A percentile compares a stretch with the other conserved stretches of the same genome.
phyloP scores from a whole-genome alignment of 2,888 invertebrate species.

The Macrosiphum euphorbiae region DNA sequence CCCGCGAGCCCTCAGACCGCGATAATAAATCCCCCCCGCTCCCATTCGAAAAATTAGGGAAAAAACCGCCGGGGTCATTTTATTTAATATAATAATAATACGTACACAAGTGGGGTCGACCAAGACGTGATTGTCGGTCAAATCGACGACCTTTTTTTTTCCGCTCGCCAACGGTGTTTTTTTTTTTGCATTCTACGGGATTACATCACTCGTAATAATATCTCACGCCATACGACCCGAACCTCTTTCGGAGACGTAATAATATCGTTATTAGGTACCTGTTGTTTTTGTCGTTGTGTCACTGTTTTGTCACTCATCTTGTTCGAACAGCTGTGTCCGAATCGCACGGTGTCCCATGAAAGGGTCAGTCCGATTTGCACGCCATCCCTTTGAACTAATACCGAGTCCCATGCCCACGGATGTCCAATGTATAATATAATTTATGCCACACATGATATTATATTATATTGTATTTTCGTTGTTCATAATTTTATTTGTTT shows the following conservation, averaged over 20 bases:
- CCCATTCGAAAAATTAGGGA: background rate
- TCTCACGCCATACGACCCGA: background rate
- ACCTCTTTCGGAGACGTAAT: background rate
- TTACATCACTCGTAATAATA: background rate
- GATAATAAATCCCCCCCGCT: constrained; percentile 43
- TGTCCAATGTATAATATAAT: background rate
- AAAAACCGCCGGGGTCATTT: constrained; percentile 1
- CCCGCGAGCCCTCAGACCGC: background rate
- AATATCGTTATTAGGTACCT: constrained; percentile 6
- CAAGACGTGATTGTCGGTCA: background rate
- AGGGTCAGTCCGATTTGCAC: background rate
- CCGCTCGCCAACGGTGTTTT: background rate
- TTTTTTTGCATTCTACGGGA: background rate
- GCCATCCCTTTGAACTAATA: background rate
- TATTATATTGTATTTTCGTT: background rate
- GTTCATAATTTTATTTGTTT: background rate
- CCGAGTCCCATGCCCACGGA: background rate
- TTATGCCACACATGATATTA: background rate
- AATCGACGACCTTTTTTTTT: background rate
- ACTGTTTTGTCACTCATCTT: background rate
- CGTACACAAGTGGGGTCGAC: background rate
- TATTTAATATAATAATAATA: background rate
- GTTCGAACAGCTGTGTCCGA: background rate
- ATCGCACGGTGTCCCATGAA: background rate
- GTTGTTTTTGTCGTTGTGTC: constrained; percentile 2